These are phyloP conservation scores for Rotaria magnacalcarata DNA, from an alignment of 2,888 invertebrate species.

Conservation along the genomic window DNA sequence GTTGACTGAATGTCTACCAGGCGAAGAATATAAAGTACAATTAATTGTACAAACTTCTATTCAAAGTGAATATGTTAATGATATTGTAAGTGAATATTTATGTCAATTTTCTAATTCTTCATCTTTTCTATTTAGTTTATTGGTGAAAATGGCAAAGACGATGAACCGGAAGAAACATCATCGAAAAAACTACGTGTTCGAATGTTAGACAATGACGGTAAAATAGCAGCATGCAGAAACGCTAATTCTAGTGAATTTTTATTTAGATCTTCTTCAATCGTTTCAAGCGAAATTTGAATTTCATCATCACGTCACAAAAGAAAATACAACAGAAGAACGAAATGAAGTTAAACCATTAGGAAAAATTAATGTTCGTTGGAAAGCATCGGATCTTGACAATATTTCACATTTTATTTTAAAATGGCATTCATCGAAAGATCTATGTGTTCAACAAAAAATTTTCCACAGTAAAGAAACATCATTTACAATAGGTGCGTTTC, in stretches of 20 bases:
- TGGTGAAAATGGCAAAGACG: slow-evolving; percentile 38
- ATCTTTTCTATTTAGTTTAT: neutral
- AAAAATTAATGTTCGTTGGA: slow-evolving; percentile 55
- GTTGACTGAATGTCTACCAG: slow-evolving; percentile 58
- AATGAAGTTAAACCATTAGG: slow-evolving; percentile 49
- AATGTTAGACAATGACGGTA: slow-evolving; percentile 54
- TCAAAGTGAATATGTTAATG: slow-evolving; percentile 47
- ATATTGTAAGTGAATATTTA: neutral
- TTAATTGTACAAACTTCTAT: slow-evolving; percentile 58
- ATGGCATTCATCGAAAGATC: slow-evolving; percentile 55
- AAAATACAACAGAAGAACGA: neutral
- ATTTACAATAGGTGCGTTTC: neutral
- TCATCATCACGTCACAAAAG: neutral
- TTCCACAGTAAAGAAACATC: slow-evolving; percentile 51
- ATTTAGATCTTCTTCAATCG: neutral
- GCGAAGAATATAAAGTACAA: slow-evolving; percentile 55
- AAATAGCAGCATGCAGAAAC: neutral
- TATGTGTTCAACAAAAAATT: slow-evolving; percentile 54
- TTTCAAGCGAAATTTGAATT: slow-evolving; percentile 34
- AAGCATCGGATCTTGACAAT: slow-evolving; percentile 50
- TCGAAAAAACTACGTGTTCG: slow-evolving; percentile 53
- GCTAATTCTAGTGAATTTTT: neutral
- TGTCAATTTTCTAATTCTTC: neutral
- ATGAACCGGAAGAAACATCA: slow-evolving; percentile 55
- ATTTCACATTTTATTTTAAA: slow-evolving; percentile 55